A percentile compares a stretch with the other conserved stretches of the same genome.
Evolutionary conservation across 64 coral and sea anemone species (phyloP).

Genomic region (Acropora yongei): DNA sequence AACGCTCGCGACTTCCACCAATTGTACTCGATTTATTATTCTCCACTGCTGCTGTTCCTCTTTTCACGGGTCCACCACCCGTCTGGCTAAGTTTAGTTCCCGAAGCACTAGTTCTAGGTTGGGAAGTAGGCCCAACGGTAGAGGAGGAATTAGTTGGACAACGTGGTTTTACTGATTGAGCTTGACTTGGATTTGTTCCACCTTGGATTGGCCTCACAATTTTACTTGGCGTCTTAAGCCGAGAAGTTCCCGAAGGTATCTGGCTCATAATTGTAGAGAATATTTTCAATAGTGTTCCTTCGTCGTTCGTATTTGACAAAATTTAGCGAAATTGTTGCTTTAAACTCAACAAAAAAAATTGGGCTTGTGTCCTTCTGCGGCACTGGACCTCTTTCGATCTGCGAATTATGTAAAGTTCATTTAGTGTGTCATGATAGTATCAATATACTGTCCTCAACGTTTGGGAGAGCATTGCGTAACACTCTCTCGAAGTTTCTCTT

Average conservation of each 20-base stretch:
- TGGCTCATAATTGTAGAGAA: conserved; percentile 67
- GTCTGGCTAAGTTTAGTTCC: conserved; percentile 48
- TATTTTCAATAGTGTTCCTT: too few relatives aligned
- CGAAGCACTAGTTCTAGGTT: conserved; percentile 32
- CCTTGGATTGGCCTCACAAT: conserved; percentile 89
- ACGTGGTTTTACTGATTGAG: conserved; percentile 57
- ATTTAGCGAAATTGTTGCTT: too few relatives aligned
- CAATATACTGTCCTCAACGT: too few relatives aligned
- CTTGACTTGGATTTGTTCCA: conserved; percentile 42
- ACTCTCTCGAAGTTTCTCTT: too few relatives aligned
- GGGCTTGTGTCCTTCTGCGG: too few relatives aligned
- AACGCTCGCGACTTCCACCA: not conserved
- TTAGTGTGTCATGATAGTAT: too few relatives aligned
- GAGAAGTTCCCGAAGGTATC: conserved; percentile 72
- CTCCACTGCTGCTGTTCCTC: not conserved
- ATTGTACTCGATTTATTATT: not conserved
- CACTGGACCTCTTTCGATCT: too few relatives aligned
- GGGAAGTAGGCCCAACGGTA: conserved; percentile 38
- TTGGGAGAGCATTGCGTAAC: too few relatives aligned
- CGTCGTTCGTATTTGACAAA: too few relatives aligned
- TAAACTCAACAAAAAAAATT: too few relatives aligned
- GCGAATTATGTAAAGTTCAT: too few relatives aligned
- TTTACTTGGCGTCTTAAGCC: conserved; percentile 81
- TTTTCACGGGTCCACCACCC: not conserved
- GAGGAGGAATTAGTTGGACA: conserved; percentile 39